Base-by-base conservation (phyloP, 2,888 invertebrate species). In the Pharmacophagus antenor region DNA sequence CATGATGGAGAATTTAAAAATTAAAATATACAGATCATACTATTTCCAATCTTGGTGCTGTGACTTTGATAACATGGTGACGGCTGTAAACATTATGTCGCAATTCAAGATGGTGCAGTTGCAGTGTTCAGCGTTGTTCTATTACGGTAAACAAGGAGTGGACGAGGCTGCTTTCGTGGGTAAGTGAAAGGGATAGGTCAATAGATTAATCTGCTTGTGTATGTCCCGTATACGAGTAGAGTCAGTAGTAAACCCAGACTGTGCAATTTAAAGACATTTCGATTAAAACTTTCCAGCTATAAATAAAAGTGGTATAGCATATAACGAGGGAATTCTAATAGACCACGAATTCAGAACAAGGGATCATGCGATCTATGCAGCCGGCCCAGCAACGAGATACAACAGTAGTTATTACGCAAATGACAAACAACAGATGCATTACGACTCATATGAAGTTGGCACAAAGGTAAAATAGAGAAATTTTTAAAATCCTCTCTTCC, bases 351-450 rank as follows among this genome's bases (percentile, higher is more conserved):
- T 92, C 67, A 79, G 85, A 48, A 95, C 95, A 0, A 93, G 92
- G 65, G 94, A 94, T 71, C 91, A 91, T 0, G 79, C 73, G 7
- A 93, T 95, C 56, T 94, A 92, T 71, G 94, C 94, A 0, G 95
- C 94, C 0, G 95, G 95, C 0, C 88, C 94, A 0, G 79, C 92
- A 22, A 94, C 95, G 0, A 92, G 93, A 59, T 95, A 95, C 72
- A 89, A 92, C 12, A 82, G 91, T 20, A 84, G 86, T 54, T 93
- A 93, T 67, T 88, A 79, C 61, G 89, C 90, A 0, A 83, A 91
- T 41, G 87, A 91, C 0, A 86, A 91, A 18, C 77, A 85, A 7
- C 94, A 94, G 63, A 86, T 89, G 67, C 92, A 93, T 72, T 94
- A 88, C 72, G 93, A 93, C 68, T 83, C 92, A 12, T 80, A 88